Conservation (phyloP, 2,113 vertebrate species). For the Mixornis gularis region DNA sequence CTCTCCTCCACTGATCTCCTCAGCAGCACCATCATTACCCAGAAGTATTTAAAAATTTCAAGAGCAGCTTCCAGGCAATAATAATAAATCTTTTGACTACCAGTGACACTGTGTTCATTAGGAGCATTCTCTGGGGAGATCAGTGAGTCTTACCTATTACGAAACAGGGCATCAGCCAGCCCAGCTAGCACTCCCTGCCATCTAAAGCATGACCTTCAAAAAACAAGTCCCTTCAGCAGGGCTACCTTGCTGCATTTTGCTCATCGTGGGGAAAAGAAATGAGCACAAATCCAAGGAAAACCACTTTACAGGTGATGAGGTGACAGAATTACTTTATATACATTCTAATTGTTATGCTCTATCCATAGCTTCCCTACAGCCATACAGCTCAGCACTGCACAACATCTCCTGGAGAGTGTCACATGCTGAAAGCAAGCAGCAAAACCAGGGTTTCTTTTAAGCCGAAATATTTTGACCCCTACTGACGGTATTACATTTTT, state of each 20-base stretch:
- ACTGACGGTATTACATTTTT: background rate
- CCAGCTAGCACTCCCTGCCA: background rate
- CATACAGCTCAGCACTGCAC: background rate
- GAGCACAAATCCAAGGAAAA: background rate
- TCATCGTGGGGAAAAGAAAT: background rate
- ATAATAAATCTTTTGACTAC: background rate
- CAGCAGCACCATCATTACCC: background rate
- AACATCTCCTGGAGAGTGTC: background rate
- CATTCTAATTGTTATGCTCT: background rate
- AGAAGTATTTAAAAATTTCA: background rate
- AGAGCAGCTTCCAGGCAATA: background rate
- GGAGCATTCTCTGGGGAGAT: background rate
- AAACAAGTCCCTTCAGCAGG: background rate
- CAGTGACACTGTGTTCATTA: background rate
- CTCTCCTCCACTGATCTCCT: background rate
- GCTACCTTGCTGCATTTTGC: background rate
- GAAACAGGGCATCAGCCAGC: background rate
- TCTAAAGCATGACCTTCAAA: slow-evolving; percentile 24
- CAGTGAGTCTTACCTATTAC: background rate
- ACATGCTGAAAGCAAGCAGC: background rate
- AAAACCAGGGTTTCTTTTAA: background rate
- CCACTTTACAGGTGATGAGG: too few relatives aligned
- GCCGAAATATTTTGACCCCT: background rate
- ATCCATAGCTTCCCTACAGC: background rate
- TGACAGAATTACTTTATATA: background rate